A percentile compares a stretch with the other conserved stretches of the same genome.
Conservation (phyloP, 2,888 invertebrate genomes). For the Polydrusus cervinus region DNA sequence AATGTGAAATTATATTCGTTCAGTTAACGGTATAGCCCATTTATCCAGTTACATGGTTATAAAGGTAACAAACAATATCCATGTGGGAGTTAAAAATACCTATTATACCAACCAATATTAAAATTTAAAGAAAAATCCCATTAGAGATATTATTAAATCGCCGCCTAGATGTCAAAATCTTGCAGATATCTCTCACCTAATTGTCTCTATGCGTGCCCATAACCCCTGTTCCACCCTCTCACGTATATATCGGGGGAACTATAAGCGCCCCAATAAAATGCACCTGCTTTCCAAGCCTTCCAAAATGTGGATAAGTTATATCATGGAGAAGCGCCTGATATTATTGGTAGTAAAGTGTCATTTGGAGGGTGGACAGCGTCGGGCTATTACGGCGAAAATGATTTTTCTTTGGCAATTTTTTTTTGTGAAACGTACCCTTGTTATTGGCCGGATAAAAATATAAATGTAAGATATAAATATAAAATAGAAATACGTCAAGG, state of each 20-base stretch:
- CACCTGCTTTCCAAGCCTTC: slow-evolving; percentile 42
- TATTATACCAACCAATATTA: too few relatives aligned
- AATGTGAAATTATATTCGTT: too few relatives aligned
- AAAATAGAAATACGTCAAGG: too few relatives aligned
- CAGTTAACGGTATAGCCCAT: too few relatives aligned
- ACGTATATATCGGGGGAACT: slow-evolving; percentile 39
- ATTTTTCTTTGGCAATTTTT: neutral
- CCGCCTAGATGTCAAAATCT: slow-evolving; percentile 14
- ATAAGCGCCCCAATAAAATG: slow-evolving; percentile 44
- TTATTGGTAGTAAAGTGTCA: slow-evolving; percentile 50
- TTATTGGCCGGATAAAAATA: neutral
- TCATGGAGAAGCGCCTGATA: slow-evolving; percentile 32
- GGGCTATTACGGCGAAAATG: slow-evolving; percentile 9
- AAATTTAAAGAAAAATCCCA: too few relatives aligned
- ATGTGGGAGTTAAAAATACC: too few relatives aligned
- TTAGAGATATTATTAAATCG: slow-evolving; percentile 6
- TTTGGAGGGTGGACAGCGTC: slow-evolving; percentile 32
- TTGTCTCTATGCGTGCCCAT: slow-evolving; percentile 24
- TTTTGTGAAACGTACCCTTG: neutral
- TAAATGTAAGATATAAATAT: too few relatives aligned
- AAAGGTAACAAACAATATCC: too few relatives aligned
- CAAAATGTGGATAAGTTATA: slow-evolving; percentile 46
- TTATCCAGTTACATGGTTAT: too few relatives aligned
- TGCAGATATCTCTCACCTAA: slow-evolving; percentile 37
- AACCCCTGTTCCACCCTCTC: slow-evolving; percentile 36